Evolutionary conservation across 2,888 invertebrate genomes (phyloP), one percentile per base, ranked within the genome.

Genomic region (Psococerastis gibbosa): DNA sequence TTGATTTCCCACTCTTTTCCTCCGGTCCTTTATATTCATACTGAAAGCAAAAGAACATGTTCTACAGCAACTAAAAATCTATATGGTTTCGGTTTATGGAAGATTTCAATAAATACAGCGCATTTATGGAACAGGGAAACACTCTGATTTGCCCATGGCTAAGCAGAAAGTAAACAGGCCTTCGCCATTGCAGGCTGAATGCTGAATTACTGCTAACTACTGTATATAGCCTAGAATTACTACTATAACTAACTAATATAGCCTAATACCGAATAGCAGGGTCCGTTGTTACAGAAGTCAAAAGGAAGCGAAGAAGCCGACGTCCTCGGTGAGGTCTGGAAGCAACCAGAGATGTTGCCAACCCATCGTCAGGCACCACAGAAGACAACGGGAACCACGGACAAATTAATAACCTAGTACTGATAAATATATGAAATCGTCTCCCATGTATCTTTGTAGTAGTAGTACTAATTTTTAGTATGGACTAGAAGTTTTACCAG

Each of bases 261-360:
- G n/a, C n/a, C n/a, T n/a, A n/a, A n/a, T n/a, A n/a, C n/a, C n/a
- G n/a, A n/a, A n/a, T n/a, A n/a, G n/a, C n/a, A n/a, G n/a, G n/a
- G 42, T 15, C 43, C 3, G 9, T 22, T 84, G 80, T 63, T 94
- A 95, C 0, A 94, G 67, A 3, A 98, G 98, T 82, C 91, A 89
- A 67, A 98, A 98, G 0, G 95, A 97, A 5, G 95, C 95, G 52
- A 97, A 81, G 70, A 99, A 92, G 43, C 98, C 95, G 22, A 97
- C 97, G 59, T 99, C 98, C 63, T 97, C 98, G 0, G 94, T 94
- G 34, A 99, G 69, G 66, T 99, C 99, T n/a, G 98, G 98, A 54
- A 99, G 71, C 50, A 99, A 72, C 97, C 98, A 98, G 50, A 99
- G 71, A 59, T 95, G 91, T 61, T 95, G 85, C 54, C 81, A 74